Evolutionary conservation across 2,113 vertebrate genomes (phyloP).

Genomic region (Neogobius melanostomus): DNA sequence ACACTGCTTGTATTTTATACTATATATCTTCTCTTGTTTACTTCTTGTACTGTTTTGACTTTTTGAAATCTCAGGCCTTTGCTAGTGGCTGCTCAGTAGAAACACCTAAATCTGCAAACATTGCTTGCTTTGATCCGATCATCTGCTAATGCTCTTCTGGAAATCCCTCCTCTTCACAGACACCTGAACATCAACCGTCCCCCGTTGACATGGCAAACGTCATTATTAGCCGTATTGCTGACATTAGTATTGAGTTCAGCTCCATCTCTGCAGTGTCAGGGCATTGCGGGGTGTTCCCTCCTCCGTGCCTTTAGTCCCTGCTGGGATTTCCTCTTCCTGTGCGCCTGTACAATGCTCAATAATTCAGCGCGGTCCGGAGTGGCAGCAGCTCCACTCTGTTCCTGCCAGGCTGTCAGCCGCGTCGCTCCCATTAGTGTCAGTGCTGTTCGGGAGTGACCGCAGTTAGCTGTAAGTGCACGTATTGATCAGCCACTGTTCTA

Average conservation of each 20-base stretch:
- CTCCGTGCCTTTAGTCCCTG: conserved; percentile 17
- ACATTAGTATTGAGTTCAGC: background rate
- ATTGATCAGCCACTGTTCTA: conserved; percentile 61
- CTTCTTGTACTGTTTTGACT: no score
- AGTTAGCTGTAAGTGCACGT: conserved; percentile 63
- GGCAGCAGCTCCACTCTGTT: conserved; percentile 38
- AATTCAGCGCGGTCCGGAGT: conserved; percentile 64
- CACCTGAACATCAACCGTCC: no score
- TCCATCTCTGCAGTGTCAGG: background rate
- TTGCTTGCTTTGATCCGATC: no score
- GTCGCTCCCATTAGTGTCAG: conserved; percentile 69
- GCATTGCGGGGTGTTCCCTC: conserved; percentile 18
- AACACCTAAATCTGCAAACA: no score
- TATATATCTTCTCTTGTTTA: no score
- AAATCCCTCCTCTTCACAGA: no score
- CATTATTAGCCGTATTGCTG: no score
- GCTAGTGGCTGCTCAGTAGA: no score
- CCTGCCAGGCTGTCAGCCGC: conserved; percentile 18
- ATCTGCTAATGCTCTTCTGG: no score
- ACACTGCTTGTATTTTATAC: no score
- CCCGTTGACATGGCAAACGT: no score
- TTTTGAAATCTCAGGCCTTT: no score
- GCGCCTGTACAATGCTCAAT: conserved; percentile 59
- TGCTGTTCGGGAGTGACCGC: conserved; percentile 47
- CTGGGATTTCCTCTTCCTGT: conserved; percentile 64